Evolutionary conservation across 2,113 vertebrate genomes (phyloP).

Genomic region (Mohoua ochrocephala): DNA sequence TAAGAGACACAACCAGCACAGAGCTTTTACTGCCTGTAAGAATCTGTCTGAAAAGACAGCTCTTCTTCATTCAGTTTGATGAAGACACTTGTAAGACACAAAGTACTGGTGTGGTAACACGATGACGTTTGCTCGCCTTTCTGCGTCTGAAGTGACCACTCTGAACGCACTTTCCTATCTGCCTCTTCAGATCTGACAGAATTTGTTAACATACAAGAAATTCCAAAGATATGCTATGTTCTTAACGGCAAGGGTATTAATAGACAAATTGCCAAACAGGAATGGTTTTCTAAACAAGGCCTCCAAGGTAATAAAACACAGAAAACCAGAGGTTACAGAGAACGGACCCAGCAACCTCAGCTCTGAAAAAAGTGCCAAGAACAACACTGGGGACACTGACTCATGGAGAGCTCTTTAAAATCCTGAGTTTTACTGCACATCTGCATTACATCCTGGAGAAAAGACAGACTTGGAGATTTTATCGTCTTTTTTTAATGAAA

Average conservation of each 20-base stretch:
- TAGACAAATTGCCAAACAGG: neutral
- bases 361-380: constrained; percentile 4
- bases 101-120: neutral
- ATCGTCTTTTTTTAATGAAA: neutral
- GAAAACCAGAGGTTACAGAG: neutral
- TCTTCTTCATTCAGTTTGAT: neutral
- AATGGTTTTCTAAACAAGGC: neutral
- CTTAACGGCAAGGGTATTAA: neutral
- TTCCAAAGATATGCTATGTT: neutral
- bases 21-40: neutral
- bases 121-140: neutral
- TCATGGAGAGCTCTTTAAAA: constrained; percentile 23
- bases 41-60: neutral
- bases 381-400: neutral
- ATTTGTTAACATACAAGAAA: neutral
- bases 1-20: neutral
- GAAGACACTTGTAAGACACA: neutral
- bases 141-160: neutral
- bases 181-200: neutral
- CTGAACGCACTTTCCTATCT: neutral
- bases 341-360: neutral
- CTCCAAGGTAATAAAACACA: neutral
- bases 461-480: neutral
- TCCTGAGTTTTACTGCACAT: neutral
- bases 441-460: neutral